Evolutionary conservation across 1,140 invertebrate genomes (phyloP).

Genomic region (Drosophila nikananu): DNA sequence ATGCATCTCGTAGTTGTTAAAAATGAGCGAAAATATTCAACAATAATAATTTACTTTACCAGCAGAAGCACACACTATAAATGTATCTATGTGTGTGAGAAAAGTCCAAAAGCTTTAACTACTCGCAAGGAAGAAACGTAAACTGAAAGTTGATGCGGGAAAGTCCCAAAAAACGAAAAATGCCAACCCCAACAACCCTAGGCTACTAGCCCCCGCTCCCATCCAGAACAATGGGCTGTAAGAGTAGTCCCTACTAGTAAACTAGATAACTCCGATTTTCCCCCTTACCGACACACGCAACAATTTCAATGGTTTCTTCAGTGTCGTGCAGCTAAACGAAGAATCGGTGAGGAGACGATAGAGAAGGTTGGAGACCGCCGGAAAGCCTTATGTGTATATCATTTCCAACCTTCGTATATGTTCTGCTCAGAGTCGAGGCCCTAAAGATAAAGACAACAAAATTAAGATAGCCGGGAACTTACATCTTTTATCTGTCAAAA

Average conservation of each 20-base stretch:
- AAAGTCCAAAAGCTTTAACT: constrained; percentile 65
- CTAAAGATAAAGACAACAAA: constrained; percentile 9
- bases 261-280: constrained; percentile 37
- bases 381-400: constrained; percentile 29
- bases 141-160: constrained; percentile 18
- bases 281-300: constrained; percentile 44
- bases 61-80: constrained; percentile 22
- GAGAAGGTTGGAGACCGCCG: constrained; percentile 16
- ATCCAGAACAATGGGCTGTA: constrained; percentile 24
- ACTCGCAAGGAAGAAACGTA: constrained; percentile 30
- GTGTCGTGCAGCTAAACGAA: constrained; percentile 64
- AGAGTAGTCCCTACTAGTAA: constrained; percentile 33
- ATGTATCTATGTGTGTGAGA: constrained; percentile 3
- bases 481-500: constrained; percentile 71
- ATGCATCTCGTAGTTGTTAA: constrained; percentile 67
- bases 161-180: constrained; percentile 28
- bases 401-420: constrained; percentile 36
- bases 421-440: constrained; percentile 41
- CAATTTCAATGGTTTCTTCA: constrained; percentile 77
- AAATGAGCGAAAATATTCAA: constrained; percentile 44
- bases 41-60: constrained; percentile 57
- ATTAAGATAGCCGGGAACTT: constrained; percentile 38
- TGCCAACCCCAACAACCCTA: constrained; percentile 25
- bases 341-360: constrained; percentile 2
- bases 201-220: constrained; percentile 13